Base-by-base conservation (phyloP, 2,888 invertebrate genomes). In the Andrena camellia region DNA sequence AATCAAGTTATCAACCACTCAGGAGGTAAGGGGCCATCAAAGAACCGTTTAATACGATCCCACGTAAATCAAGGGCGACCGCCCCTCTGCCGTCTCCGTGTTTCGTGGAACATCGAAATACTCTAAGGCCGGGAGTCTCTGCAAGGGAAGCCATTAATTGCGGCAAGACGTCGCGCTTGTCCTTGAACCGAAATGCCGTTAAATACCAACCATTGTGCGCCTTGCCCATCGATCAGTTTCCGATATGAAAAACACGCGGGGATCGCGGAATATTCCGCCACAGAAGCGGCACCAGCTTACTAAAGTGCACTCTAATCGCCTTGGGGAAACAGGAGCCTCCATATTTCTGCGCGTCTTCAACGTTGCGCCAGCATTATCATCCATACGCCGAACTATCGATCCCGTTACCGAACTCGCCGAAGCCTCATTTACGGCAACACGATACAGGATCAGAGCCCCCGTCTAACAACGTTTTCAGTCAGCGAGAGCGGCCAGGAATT, bases 1-100 rank as follows among this genome's bases (percentile, higher is more conserved):
- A 91, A 91, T 91, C 90, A 87, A 91, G 90, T 91, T 91, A 91
- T 90, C 91, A 89, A 90, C 88, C 91, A 91, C 91, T 91, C 89
- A 86, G 87, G 83, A 90, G 87, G 90, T 88, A 90, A 88, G 88
- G 90, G 86, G 85, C 89, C 86, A 88, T 91, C 91, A 91, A 91
- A 91, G 91, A 90, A 88, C 82, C 89, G 85, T 91, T 90, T 90
- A 90, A 91, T 89, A 84, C 83, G 86, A 86, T 90, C 83, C 77
- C 82, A 82, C 86, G 88, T 89, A 88, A 90, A 90, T 89, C 91
- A 88, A 83, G 83, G 83, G 20, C 83, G 78, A 76, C 76, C 78
- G 81, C 77, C 82, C 64, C 72, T 71, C 76, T 83, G 80, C 82
- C 80, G 80, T 77, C 81, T 76, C 75, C 87, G 82, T 79, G 82